Base-by-base conservation (phyloP, 2,888 invertebrate species). In the Pristionchus mayeri region DNA sequence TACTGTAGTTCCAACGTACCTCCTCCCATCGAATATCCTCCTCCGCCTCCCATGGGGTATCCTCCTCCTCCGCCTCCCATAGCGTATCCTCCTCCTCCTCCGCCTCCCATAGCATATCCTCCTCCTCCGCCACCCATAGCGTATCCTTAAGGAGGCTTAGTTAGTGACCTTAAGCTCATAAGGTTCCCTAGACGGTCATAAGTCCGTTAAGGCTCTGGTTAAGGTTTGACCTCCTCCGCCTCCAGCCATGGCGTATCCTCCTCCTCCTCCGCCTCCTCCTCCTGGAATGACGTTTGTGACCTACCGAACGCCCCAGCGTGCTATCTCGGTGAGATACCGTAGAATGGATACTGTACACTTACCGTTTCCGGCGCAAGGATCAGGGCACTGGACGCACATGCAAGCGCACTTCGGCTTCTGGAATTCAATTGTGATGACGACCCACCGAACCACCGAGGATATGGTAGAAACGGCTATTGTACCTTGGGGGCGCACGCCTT, bases 241-340 rank as follows among this genome's bases (percentile, higher is more conserved):
- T 82, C 81, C 81, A 63, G 81, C 81, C 81, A 82, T 82, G 30
- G 81, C 81, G 63, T 82, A 82, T 82, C 81, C 81, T 63, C 81
- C 81, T 63, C 81, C 81, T 82, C 81, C 81, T 60, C 81, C 80
- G 54, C 80, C 80, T 24, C 80, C 81, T 81, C 81, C 81, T 81
- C 79, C 80, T 24, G 7, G 57, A 21, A 9, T 44, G 44, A 44
- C 44, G 6, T 6, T 44, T 44, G 48, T 48, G 48, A 48, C 9
- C 54, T 54, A 54, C n/a, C 54, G n/a, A 16, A 54, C 16, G 7
- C 44, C 6, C n/a, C n/a, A n/a, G n/a, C n/a, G n/a, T n/a, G n/a
- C n/a, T n/a, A n/a, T n/a, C n/a, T n/a, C n/a, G 13, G 13, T n/a
- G 21, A 21, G 54, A 7, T 57, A 57, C n/a, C 7, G 54, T 57